Percentiles rank a stretch among this genome's conserved stretches.
phyloP scores from a whole-genome alignment of 2,113 vertebrate genomes.

The Thalassoma bifasciatum region DNA sequence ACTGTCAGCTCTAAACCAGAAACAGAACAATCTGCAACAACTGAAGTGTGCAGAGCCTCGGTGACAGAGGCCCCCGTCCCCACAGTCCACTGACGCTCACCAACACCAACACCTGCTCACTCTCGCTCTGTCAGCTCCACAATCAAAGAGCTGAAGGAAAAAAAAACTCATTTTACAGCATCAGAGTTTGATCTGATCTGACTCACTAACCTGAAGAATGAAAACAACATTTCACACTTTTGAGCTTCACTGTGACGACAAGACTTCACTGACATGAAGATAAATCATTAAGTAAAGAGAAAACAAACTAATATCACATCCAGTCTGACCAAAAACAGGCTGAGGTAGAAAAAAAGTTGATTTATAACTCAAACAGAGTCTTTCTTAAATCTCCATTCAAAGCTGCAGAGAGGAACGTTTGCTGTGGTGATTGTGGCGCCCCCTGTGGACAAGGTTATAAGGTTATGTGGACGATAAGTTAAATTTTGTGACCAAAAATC shows the following conservation, averaged over 20 bases:
- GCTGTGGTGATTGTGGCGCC: no score
- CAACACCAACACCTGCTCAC: conserved; percentile 9
- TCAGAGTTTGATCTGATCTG: not conserved
- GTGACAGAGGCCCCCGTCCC: conserved; percentile 21
- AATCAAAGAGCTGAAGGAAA: not conserved
- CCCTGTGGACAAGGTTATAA: no score
- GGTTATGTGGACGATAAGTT: no score
- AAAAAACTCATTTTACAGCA: not conserved
- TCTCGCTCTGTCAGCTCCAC: conserved; percentile 15
- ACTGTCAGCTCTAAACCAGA: conserved; percentile 25
- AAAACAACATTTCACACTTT: no score
- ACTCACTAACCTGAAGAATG: not conserved
- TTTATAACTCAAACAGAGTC: no score
- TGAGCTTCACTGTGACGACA: not conserved
- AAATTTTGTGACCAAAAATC: no score
- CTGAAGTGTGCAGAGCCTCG: conserved; percentile 16
- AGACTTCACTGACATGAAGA: not conserved
- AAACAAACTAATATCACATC: no score
- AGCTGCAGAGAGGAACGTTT: no score
- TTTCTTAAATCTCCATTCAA: no score
- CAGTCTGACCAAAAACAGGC: no score
- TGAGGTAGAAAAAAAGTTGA: no score
- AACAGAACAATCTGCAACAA: conserved; percentile 12
- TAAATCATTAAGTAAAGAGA: no score
- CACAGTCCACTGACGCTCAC: conserved; percentile 22